phyloP scores from a whole-genome alignment of 2,888 invertebrate genomes.

The Diarsia dahlii region DNA sequence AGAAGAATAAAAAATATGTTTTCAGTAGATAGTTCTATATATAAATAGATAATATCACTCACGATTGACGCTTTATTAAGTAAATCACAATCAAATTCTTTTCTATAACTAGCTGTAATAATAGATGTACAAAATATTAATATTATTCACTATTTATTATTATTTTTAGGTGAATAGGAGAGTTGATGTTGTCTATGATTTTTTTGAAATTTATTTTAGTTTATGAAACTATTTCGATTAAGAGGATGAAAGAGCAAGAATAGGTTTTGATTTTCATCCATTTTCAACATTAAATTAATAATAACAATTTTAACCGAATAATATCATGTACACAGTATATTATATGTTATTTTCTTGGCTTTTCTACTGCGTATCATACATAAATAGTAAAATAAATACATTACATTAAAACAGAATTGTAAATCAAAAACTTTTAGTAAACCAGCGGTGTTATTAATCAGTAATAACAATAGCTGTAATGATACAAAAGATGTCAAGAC shows the following conservation, averaged over 20 bases:
- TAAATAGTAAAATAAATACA: no score
- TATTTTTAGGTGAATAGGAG: conserved; percentile 36
- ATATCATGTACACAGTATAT: neutral
- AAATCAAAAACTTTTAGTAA: conserved; percentile 14
- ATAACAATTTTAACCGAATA: neutral
- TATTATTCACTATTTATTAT: conserved; percentile 50
- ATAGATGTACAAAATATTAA: conserved; percentile 59
- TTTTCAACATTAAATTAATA: neutral
- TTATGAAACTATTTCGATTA: neutral
- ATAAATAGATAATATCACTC: conserved; percentile 70
- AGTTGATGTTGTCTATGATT: neutral
- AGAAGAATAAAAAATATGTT: conserved; percentile 33
- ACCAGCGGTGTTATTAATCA: conserved; percentile 35
- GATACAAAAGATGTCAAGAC: conserved; percentile 47
- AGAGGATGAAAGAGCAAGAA: conserved; percentile 36
- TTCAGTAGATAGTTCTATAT: conserved; percentile 57
- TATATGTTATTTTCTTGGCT: no score
- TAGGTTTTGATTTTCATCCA: neutral
- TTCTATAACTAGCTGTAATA: conserved; percentile 62
- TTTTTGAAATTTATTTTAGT: neutral
- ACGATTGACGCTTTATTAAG: conserved; percentile 76
- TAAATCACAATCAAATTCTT: conserved; percentile 72
- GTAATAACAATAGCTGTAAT: conserved; percentile 33
- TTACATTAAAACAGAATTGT: neutral
- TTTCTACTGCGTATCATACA: no score